Conservation (phyloP, 35 echinoderm and acorn worm genomes). For the Patiria miniata region DNA sequence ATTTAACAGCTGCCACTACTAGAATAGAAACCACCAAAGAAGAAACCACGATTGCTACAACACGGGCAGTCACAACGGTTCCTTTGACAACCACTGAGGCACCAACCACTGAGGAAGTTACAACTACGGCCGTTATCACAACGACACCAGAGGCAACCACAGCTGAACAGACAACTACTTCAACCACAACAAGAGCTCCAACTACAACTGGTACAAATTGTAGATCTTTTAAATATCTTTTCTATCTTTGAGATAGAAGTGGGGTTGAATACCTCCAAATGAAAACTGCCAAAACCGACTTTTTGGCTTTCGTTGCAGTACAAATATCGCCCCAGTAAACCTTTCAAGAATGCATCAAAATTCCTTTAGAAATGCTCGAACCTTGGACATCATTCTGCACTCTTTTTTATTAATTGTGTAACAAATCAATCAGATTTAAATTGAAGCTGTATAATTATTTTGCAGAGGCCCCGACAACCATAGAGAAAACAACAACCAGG, state of each 20-base stretch:
- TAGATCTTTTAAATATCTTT: not conserved
- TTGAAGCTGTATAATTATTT: too few species aligned
- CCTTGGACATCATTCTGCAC: not conserved
- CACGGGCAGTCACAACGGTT: not conserved
- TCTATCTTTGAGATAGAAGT: not conserved
- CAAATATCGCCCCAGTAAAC: not conserved
- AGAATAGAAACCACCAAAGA: not conserved
- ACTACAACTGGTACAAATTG: not conserved
- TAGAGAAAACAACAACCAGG: not conserved
- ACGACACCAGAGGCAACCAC: not conserved
- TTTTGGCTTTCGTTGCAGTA: not conserved
- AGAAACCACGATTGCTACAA: not conserved
- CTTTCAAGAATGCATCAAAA: not conserved
- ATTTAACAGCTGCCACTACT: not conserved
- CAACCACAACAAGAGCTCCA: not conserved
- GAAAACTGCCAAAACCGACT: not conserved
- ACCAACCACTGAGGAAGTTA: not conserved
- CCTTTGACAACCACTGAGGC: not conserved
- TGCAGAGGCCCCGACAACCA: conserved; percentile 1
- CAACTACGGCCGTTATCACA: not conserved
- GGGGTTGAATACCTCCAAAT: not conserved
- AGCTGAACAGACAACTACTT: not conserved
- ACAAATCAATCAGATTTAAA: too few species aligned
- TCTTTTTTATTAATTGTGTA: too few species aligned
- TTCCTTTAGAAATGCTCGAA: not conserved